Conservation (phyloP, 2,888 invertebrate species). For the Chelonus formosanus region DNA sequence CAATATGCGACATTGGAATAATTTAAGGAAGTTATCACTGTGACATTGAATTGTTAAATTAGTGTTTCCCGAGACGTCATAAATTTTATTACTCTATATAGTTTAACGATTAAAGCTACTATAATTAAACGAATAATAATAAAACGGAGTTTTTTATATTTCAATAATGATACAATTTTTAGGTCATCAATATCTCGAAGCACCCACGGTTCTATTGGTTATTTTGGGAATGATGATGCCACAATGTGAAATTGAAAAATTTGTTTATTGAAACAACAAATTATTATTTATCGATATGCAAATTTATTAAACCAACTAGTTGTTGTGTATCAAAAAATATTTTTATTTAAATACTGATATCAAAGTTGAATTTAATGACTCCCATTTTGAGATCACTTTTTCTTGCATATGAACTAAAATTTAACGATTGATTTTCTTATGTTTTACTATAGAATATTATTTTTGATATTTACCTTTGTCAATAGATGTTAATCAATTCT, state of each 20-base stretch:
- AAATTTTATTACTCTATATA: constrained; percentile 11
- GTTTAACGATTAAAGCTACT: neutral
- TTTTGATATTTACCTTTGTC: constrained; percentile 14
- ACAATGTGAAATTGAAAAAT: constrained; percentile 33
- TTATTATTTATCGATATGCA: constrained; percentile 29
- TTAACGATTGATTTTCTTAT: neutral
- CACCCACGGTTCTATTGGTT: constrained; percentile 53
- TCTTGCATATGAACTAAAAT: constrained; percentile 11
- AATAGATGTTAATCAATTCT: constrained; percentile 12
- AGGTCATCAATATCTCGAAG: constrained; percentile 43
- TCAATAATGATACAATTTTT: constrained; percentile 41
- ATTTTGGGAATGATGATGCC: constrained; percentile 61
- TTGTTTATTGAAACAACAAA: constrained; percentile 18
- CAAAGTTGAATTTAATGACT: constrained; percentile 7
- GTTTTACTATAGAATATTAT: constrained; percentile 1
- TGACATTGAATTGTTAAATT: constrained; percentile 23
- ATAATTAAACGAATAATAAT: constrained; percentile 7
- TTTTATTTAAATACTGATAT: neutral
- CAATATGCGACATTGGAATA: neutral
- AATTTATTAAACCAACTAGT: neutral
- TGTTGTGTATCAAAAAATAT: too few relatives aligned
- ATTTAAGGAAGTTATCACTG: neutral
- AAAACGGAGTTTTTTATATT: constrained; percentile 36
- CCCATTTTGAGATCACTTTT: constrained; percentile 28
- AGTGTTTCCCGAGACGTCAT: constrained; percentile 15